Conservation (phyloP, 2,113 vertebrate genomes). For the Sebastes fasciatus region DNA sequence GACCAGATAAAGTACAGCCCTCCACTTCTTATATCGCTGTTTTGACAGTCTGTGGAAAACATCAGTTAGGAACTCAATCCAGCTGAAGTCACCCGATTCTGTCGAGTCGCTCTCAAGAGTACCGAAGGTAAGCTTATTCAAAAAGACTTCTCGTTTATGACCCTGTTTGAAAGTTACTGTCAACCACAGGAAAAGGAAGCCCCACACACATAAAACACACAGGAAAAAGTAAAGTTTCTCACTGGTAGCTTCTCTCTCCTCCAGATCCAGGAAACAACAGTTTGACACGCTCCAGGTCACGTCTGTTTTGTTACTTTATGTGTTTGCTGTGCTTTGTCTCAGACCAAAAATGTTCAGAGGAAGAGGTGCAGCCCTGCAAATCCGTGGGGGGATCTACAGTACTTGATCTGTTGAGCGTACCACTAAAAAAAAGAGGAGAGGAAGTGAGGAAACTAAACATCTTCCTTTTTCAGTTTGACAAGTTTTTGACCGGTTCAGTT, state of each 20-base stretch:
- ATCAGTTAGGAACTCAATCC: conserved; percentile 49
- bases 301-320: conserved; percentile 37
- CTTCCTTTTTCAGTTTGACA: conserved; percentile 12
- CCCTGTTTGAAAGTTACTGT: conserved; percentile 72
- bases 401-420: conserved; percentile 2
- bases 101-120: conserved; percentile 31
- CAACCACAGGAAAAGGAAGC: conserved; percentile 65
- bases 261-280: conserved; percentile 57
- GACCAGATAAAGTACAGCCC: conserved; percentile 24
- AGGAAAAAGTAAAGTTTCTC: conserved; percentile 31
- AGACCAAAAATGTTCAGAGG: conserved; percentile 48
- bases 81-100: conserved; percentile 39
- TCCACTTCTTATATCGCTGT: conserved; percentile 19
- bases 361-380: conserved; percentile 20
- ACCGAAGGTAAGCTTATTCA: conserved; percentile 76
- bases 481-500: conserved; percentile 23
- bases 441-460: conserved; percentile 44
- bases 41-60: conserved; percentile 49
- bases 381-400: neutral
- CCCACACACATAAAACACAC: conserved; percentile 45
- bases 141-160: conserved; percentile 51
- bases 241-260: conserved; percentile 25
- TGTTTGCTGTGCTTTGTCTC: conserved; percentile 47
- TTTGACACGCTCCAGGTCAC: conserved; percentile 53
- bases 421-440: conserved; percentile 24